Evolutionary conservation across 2,113 vertebrate genomes (phyloP), one percentile per base, ranked within the genome.

Genomic region (Chionodraco myersi): DNA sequence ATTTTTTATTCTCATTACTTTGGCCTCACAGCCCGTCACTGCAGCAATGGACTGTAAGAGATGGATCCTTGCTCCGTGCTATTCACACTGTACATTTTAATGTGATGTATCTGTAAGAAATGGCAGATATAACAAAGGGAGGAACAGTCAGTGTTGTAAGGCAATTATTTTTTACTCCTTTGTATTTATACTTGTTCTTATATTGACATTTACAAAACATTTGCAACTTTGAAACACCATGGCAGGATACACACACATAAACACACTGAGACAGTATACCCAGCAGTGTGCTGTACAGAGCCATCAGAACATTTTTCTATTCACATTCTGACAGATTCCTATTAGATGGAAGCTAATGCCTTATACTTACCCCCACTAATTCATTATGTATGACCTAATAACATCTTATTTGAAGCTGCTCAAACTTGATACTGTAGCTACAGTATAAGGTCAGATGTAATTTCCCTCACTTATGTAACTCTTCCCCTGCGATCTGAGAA

Each of bases 301-400:
- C 75, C 75, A 64, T 66, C 59, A 75, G 69, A 74, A 41, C 68
- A 71, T 68, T 41, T 78, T 60, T 13, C 74, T 18, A 63, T 72
- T 87, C 70, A 68, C 64, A 69, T 62, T 49, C 45, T 72, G 76
- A 80, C 48, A 53, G 66, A 41, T 59, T 62, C 54, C 54, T 59
- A 65, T 80, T 63, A 51, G 73, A 77, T 8, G 58, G 51, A 41
- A 54, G 44, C 56, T 74, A 45, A 30, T 68, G 57, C 12, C 82
- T 83, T 77, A 85, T 84, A 77, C 53, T 44, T 56, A 21, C 30
- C 56, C 71, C 48, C 4, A 59, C 69, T 53, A 10, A 82, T 82
- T 53, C 64, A 77, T 86, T 73, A 84, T 84, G 88, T 65, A 84
- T 84, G 11, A 1, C 26, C 34, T 79, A 77, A 85, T 79, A 66